Evolutionary conservation across 2,797 vertebrate species (phyloP).

Genomic region (Chlorospingus semifuscus): DNA sequence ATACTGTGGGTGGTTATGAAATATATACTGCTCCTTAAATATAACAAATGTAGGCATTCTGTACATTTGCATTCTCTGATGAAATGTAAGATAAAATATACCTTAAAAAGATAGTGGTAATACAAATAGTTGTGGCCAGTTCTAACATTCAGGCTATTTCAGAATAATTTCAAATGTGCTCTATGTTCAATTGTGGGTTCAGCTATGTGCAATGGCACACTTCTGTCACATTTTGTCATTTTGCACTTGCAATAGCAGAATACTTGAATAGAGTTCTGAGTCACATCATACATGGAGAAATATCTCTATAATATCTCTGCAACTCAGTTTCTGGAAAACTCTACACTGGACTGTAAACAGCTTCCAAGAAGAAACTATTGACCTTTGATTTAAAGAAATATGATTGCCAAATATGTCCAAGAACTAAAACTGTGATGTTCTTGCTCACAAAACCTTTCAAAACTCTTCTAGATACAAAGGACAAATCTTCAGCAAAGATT

Average conservation of each 20-base stretch:
- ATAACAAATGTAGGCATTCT: background rate
- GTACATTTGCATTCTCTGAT: background rate
- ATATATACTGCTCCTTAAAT: background rate
- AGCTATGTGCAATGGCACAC: background rate
- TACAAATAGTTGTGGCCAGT: background rate
- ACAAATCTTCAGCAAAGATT: background rate
- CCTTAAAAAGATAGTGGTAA: background rate
- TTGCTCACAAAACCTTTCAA: background rate
- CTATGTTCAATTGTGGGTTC: background rate
- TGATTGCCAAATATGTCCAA: background rate
- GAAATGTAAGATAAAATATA: background rate
- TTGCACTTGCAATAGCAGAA: background rate
- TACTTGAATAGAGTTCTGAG: background rate
- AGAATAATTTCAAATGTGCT: background rate
- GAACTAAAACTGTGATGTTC: background rate
- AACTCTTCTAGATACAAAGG: background rate
- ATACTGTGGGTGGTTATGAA: too few relatives aligned
- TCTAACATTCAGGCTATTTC: background rate
- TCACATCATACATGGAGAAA: background rate
- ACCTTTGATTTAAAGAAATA: background rate
- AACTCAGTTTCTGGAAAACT: background rate
- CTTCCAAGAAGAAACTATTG: background rate
- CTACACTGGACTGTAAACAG: background rate
- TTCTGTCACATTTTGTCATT: background rate
- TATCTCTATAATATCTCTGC: background rate